Base-by-base conservation (phyloP, 2,888 invertebrate species). In the Hedya salicella region DNA sequence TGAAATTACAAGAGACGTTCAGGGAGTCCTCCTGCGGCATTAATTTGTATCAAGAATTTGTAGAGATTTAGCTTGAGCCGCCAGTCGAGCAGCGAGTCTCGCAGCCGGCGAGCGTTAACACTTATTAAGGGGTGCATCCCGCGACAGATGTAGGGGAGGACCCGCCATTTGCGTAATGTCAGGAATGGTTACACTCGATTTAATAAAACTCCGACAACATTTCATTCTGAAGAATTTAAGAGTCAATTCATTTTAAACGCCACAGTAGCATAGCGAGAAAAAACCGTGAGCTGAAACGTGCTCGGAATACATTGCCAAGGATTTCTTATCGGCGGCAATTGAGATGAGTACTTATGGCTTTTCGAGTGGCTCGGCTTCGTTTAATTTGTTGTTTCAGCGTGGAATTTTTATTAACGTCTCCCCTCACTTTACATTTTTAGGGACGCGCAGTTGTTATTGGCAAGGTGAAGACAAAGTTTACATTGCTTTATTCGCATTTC, bases 321-420 rank as follows among this genome's bases (percentile, higher is more conserved):
- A 92, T 92, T 92, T 91, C 92, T 91, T 91, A 91, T 91, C 90
- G 91, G 90, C 80, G 85, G 91, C 91, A 90, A 91, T 91, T 90
- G 91, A 91, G 92, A 91, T 91, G 91, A 91, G 91, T 89, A 91
- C 91, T 92, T 91, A 92, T 92, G 92, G 91, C 89, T 91, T 91
- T 90, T 90, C 91, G 89, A 92, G 91, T 91, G 88, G 91, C 90
- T 91, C 91, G 85, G 89, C 89, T 90, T 89, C 91, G 89, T 91
- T 92, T 92, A 91, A 92, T 92, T 92, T 92, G 92, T 92, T 92
- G 90, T 91, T 91, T 89, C 91, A 88, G 88, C 82, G 84, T 82
- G 90, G 91, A 91, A 91, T 91, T 91, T 92, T 91, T 91, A 91
- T 91, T 91, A 89, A 88, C 86, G 89, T 88, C 87, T 88, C 88